Percentiles rank a stretch among this genome's conserved stretches.
Evolutionary conservation across 2,888 invertebrate species (phyloP).

Genomic region (Stenolophus ochropezus): DNA sequence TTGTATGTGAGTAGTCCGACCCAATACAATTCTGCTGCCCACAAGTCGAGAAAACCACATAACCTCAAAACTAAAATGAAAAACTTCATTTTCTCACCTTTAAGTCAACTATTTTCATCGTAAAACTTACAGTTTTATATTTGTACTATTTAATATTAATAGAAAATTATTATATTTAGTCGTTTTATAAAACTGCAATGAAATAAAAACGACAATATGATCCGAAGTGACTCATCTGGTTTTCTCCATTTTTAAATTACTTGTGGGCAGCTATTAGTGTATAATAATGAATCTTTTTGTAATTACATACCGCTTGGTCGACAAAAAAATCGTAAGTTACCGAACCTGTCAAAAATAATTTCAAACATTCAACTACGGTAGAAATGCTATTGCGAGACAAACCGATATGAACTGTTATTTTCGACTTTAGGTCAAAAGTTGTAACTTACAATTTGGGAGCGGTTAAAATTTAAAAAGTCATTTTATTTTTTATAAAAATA

Average conservation of each 20-base stretch:
- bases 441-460: no score
- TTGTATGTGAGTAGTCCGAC: constrained; percentile 57
- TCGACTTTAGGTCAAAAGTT: no score
- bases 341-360: constrained; percentile 58
- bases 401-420: constrained; percentile 38
- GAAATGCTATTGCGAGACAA: constrained; percentile 39
- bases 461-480: neutral
- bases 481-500: neutral
- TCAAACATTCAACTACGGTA: constrained; percentile 44
- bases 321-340: constrained; percentile 50
- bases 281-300: constrained; percentile 48
- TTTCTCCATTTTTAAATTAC: no score
- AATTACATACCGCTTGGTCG: constrained; percentile 57
- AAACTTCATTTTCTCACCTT: no score
- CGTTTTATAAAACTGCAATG: neutral
- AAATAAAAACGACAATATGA: neutral
- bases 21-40: constrained; percentile 51
- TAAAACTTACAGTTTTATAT: neutral
- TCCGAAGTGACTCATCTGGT: neutral
- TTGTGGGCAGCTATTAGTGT: constrained; percentile 27
- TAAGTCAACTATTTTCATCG: no score
- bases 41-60: neutral
- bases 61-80: neutral
- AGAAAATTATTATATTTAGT: neutral
- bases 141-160: neutral